phyloP scores from a whole-genome alignment of 2,888 invertebrate genomes.

The Phlogophora meticulosa region DNA sequence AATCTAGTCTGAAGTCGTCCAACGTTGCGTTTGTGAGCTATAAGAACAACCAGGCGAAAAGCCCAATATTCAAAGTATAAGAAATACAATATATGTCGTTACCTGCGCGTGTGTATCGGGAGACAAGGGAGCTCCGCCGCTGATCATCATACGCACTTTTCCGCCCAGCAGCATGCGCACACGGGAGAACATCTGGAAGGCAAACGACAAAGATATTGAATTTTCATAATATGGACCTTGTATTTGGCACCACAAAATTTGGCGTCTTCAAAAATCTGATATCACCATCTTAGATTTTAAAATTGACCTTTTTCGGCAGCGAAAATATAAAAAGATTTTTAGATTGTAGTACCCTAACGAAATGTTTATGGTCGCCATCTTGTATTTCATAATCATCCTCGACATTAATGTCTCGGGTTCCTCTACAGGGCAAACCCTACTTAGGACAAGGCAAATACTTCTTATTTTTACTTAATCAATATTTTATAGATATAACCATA shows the following conservation, averaged over 20 bases:
- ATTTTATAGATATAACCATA: no score
- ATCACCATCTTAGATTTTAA: neutral
- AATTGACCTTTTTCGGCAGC: rapidly evolving
- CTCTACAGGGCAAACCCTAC: no score
- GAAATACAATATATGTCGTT: no score
- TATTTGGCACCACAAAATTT: neutral
- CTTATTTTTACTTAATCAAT: no score
- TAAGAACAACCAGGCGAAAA: no score
- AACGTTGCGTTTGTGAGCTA: no score
- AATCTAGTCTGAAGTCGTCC: no score
- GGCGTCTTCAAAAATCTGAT: neutral
- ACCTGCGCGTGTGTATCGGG: slow-evolving; percentile 98
- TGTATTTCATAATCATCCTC: no score
- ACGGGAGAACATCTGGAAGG: slow-evolving; percentile 81
- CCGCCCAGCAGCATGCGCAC: slow-evolving; percentile 96
- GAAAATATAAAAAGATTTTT: no score
- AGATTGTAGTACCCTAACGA: neutral
- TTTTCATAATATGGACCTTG: neutral
- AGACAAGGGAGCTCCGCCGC: slow-evolving; percentile 98
- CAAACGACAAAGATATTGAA: rapidly evolving
- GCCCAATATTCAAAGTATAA: no score
- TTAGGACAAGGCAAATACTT: no score
- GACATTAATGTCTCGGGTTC: no score
- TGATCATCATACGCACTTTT: slow-evolving; percentile 95
- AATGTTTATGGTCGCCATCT: neutral